Percentiles rank a stretch among this genome's conserved stretches.
Conservation (phyloP, 2,888 invertebrate species). For the Ectemnius continuus region DNA sequence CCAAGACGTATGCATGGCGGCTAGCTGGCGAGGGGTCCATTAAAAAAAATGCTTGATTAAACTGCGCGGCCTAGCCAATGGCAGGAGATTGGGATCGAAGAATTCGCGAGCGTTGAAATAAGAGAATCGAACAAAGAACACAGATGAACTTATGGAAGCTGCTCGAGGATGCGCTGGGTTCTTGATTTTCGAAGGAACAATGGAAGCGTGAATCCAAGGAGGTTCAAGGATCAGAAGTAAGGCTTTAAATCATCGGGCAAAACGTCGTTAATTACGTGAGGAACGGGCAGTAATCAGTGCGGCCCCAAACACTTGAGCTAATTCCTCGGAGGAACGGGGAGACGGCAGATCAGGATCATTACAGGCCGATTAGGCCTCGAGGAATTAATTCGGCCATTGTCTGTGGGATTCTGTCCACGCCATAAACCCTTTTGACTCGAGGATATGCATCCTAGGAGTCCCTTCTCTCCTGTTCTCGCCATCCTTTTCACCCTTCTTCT, state of each 20-base stretch:
- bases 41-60: not conserved
- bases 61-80: not conserved
- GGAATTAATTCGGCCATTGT: constrained; percentile 73
- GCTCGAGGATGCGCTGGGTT: not conserved
- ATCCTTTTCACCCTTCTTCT: constrained; percentile 45
- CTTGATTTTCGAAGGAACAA: constrained; percentile 13
- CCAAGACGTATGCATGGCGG: constrained; percentile 14
- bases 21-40: not conserved
- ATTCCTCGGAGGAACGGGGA: constrained; percentile 47
- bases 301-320: constrained; percentile 54
- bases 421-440: constrained; percentile 71
- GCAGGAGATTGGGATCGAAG: not conserved
- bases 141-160: not conserved
- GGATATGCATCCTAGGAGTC: constrained; percentile 49
- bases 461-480: constrained; percentile 42
- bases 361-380: constrained; percentile 67
- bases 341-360: constrained; percentile 60
- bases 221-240: constrained; percentile 26
- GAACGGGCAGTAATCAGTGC: constrained; percentile 47
- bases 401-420: constrained; percentile 69
- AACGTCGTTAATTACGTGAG: constrained; percentile 61
- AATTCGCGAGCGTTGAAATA: too few species aligned
- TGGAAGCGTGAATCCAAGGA: constrained; percentile 12
- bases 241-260: constrained; percentile 55
- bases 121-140: not conserved